phyloP scores from a whole-genome alignment of 2,888 invertebrate species.

The Drosophila lutescens region DNA sequence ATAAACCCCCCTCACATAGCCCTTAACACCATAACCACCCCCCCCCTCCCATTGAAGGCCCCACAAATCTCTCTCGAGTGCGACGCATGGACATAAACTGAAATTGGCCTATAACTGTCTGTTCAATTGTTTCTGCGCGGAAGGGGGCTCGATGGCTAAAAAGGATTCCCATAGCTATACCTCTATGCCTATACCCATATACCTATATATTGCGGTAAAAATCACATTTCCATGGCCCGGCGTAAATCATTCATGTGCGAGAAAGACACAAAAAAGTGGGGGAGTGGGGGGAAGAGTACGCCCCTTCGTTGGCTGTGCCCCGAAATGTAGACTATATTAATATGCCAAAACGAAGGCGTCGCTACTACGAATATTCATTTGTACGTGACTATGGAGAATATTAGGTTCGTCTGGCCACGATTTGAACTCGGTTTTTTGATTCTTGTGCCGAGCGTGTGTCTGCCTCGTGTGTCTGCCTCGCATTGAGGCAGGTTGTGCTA shows the following conservation, averaged over 20 bases:
- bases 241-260: conserved; percentile 76
- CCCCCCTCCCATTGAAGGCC: neutral
- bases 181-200: conserved; percentile 2
- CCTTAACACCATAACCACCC: neutral
- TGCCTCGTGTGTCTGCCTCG: conserved; percentile 32
- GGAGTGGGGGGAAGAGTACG: neutral
- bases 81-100: conserved; percentile 77
- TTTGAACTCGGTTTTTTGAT: conserved; percentile 20
- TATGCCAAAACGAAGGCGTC: conserved; percentile 75
- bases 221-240: conserved; percentile 72
- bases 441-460: conserved; percentile 22
- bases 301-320: conserved; percentile 17
- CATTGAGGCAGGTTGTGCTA: conserved; percentile 78
- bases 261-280: neutral
- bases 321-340: conserved; percentile 76
- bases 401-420: conserved; percentile 61
- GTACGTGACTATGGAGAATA: conserved; percentile 78
- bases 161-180: neutral
- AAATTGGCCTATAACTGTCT: conserved; percentile 79
- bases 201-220: conserved; percentile 73
- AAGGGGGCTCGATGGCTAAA: conserved; percentile 9
- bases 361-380: conserved; percentile 78
- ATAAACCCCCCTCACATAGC: neutral
- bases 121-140: conserved; percentile 69
- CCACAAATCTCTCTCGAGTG: conserved; percentile 75